Evolutionary conservation across 2,888 invertebrate genomes (phyloP), one percentile per base, ranked within the genome.

Genomic region (Pandemis corylana): DNA sequence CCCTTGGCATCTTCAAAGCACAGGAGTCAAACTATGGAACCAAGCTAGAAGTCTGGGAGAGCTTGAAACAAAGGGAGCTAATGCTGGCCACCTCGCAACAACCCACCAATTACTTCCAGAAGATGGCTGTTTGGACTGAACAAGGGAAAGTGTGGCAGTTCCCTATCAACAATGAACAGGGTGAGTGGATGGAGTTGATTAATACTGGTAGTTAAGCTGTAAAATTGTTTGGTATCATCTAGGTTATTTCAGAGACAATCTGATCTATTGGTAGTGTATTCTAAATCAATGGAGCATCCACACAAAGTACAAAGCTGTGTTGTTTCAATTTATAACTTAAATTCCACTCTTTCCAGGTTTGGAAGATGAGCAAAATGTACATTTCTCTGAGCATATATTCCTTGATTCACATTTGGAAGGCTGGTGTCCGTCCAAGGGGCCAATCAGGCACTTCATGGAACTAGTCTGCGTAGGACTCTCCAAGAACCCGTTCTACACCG

Each of bases 101-200:
- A 0, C 98, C 99, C 0, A 88, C 95, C 9, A 99, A 99, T 93
- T 97, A 97, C 84, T 99, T 98, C 89, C 97, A 99, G 89, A 98
- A 99, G 91, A 97, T 99, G 96, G 97, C 98, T 65, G 87, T 96
- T 69, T 99, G 99, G 99, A 99, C 99, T 0, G 96, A 98, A 72
- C 96, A 98, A 88, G 98, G 98, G 61, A 99, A 98, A 91, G 89
- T 99, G 13, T 99, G 99, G 99, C 96, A 97, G 79, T 99, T 99
- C 88, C 99, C 99, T 1, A 98, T 99, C 77, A 96, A 99, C 89
- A 99, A 99, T 94, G 99, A 99, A 91, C 97, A 98, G 95, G 99
- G 98, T 97, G 89, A 20, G 56, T 20, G 12, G 28, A 36, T 36
- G 2, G 28, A 36, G 28, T 36, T 36, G 28, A 36, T 36, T 4